Evolutionary conservation across 2,888 invertebrate genomes (phyloP), one percentile per base, ranked within the genome.

Genomic region (Pseudoips prasinana): DNA sequence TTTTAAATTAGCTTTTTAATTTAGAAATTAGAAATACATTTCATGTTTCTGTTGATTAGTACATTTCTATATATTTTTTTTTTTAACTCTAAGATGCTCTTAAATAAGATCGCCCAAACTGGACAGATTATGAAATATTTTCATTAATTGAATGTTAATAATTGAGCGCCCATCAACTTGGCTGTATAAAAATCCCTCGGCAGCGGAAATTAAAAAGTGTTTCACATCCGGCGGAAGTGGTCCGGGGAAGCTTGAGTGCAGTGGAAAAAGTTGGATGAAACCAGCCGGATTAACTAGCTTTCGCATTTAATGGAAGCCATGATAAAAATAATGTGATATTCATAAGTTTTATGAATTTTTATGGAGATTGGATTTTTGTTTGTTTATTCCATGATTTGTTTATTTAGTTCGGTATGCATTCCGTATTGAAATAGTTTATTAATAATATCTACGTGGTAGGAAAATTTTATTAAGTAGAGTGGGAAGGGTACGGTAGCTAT

Each of bases 101-200:
- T n/a, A 5, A 14, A 14, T 14, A 14, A 14, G 3, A 5, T 2
- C 14, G 14, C 5, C n/a, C n/a, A n/a, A n/a, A n/a, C n/a, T 3
- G 14, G 14, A 34, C 48, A 52, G 62, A 54, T 44, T 44, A 49
- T 46, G 58, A 20, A 83, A 79, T 81, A 84, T 81, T 78, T 73
- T 72, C 76, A 82, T 80, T 88, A 87, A 88, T 86, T 86, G 80
- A 79, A 82, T 78, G 73, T 88, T 67, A 86, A 88, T 86, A 85
- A 87, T 84, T 80, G 73, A 88, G 68, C 52, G 49, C 58, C 75
- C 85, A 83, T 82, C 78, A 80, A 58, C 41, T 44, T 58, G 64
- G 63, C 61, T 57, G 68, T 68, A 83, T 80, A 86, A 88, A 88
- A 88, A 87, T 82, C 84, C 80, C 75, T 64, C 65, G 53, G 57